Percentiles rank a stretch among this genome's conserved stretches.
phyloP scores from a whole-genome alignment of 2,113 vertebrate genomes.

The Verasper variegatus region DNA sequence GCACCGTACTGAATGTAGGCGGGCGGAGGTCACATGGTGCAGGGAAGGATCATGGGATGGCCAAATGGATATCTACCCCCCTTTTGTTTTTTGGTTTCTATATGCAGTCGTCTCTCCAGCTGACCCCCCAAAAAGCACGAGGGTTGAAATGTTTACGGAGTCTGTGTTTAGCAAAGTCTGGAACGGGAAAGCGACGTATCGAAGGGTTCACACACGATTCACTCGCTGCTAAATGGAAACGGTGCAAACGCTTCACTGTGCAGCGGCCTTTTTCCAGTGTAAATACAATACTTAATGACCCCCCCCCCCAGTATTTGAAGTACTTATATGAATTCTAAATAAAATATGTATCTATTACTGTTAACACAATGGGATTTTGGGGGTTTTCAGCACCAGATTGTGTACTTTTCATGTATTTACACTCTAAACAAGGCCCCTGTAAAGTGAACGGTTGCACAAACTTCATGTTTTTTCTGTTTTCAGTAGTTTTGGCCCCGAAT shows the following conservation, averaged over 20 bases:
- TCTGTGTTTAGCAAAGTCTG: slow-evolving; percentile 46
- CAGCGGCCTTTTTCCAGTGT: slow-evolving; percentile 47
- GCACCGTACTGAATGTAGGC: slow-evolving; percentile 49
- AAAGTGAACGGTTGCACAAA: slow-evolving; percentile 18
- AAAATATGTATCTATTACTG: too few relatives aligned
- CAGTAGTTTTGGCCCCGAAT: slow-evolving; percentile 46
- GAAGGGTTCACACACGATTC: slow-evolving; percentile 45
- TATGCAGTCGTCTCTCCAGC: slow-evolving; percentile 45
- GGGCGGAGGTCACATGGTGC: slow-evolving; percentile 38
- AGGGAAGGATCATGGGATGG: slow-evolving; percentile 57
- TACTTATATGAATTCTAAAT: slow-evolving; percentile 36
- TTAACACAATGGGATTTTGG: slow-evolving; percentile 3
- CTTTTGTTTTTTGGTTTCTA: background rate
- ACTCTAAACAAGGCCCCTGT: slow-evolving; percentile 37
- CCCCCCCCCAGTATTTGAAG: slow-evolving; percentile 22
- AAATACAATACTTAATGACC: slow-evolving; percentile 24
- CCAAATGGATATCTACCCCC: slow-evolving; percentile 30
- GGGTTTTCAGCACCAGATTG: slow-evolving; percentile 11
- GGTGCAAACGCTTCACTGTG: slow-evolving; percentile 40
- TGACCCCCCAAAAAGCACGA: slow-evolving; percentile 25
- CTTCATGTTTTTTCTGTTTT: slow-evolving; percentile 15
- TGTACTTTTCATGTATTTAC: background rate
- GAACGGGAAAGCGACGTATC: slow-evolving; percentile 41
- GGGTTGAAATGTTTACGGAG: slow-evolving; percentile 59
- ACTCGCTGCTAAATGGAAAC: slow-evolving; percentile 65